Conservation (phyloP, 2,888 invertebrate species). For the Diaphora mendica region DNA sequence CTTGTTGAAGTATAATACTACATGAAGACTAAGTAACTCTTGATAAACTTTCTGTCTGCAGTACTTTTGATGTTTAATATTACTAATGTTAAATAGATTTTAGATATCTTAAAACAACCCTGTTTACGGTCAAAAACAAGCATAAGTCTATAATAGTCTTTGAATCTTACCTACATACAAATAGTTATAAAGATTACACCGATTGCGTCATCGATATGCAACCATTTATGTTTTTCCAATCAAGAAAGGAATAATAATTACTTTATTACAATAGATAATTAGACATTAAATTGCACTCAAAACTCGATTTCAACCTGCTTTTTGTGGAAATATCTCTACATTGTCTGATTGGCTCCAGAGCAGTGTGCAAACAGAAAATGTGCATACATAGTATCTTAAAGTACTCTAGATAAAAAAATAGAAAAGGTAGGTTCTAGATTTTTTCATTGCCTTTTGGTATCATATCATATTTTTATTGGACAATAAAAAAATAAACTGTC, state of each 20-base stretch:
- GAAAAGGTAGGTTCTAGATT: neutral
- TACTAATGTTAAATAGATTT: neutral
- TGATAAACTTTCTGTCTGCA: neutral
- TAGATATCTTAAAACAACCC: neutral
- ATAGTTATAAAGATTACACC: neutral
- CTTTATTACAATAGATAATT: neutral
- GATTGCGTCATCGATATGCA: slow-evolving; percentile 3
- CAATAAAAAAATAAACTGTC: neutral
- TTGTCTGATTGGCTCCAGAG: neutral
- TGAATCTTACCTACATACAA: neutral
- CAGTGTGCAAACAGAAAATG: neutral
- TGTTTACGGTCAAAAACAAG: neutral
- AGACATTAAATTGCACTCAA: neutral
- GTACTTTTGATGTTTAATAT: neutral
- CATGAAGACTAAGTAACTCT: neutral
- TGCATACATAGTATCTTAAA: neutral
- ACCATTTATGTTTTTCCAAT: neutral
- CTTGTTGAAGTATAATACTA: neutral
- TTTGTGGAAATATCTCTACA: neutral
- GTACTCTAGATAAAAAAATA: neutral
- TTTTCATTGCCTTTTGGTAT: neutral
- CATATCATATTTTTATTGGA: too few relatives aligned
- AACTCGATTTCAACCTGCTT: neutral
- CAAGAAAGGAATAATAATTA: neutral
- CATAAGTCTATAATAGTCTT: neutral